Evolutionary conservation across 2,888 invertebrate species (phyloP), one percentile per base, ranked within the genome.

Genomic region (Ariolimax columbianus): DNA sequence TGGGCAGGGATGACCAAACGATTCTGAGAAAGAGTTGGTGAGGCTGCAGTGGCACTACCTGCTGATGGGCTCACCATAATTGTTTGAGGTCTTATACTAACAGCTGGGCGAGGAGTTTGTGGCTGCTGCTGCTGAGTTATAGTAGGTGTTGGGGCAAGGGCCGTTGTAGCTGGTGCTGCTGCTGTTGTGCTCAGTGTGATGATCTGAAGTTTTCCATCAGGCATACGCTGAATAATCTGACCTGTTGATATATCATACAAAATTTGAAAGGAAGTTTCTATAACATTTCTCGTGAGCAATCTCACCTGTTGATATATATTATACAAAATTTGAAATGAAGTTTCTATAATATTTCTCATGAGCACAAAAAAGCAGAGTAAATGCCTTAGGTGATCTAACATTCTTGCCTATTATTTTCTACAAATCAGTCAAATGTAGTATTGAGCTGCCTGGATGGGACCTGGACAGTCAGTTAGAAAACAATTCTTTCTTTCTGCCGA

Each of bases 161-260:
- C 70, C 33, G 88, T 43, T 43, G 88, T 59, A 0, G 87, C 38
- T 47, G 86, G 82, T 14, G 87, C 82, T 30, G 89, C 51, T 33
- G 87, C 83, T 36, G 94, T 91, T 90, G 90, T 88, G 3, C 92
- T 91, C 81, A 92, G 88, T 7, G 93, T 96, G 59, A 97, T 95
- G 33, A 98, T 96, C 93, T 98, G 98, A 40, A 98, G 95, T 93
- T 97, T 97, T 0, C 98, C 98, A 94, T 98, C 98, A 0, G 98
- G 97, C 96, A 98, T 96, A 93, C 98, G 97, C 72, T 98, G 96
- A 84, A 98, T 95, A 92, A 98, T 98, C 93, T 98, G 98, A 85
- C 94, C 94, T 94, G 89, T 40, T 83, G 68, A 68, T 7, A n/a
- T n/a, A n/a, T 14, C 47, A 47, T 47, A 47, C 6, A 63, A 70